Evolutionary conservation across 2,797 vertebrate species (phyloP).

Genomic region (Leptodactylus fallax): DNA sequence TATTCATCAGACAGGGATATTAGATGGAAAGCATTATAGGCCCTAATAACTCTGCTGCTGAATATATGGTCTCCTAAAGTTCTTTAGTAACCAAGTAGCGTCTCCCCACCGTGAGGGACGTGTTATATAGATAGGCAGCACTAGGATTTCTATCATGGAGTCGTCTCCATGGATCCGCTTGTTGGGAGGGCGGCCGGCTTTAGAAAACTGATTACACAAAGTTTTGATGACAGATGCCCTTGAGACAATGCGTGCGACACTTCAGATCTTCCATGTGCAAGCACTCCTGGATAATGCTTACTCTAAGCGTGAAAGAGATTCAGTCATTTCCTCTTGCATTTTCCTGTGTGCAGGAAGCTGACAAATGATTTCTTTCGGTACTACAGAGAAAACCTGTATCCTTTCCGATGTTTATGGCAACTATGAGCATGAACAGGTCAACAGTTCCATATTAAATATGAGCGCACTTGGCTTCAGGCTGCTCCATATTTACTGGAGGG

Average conservation of each 20-base stretch:
- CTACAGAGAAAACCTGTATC: constrained; percentile 59
- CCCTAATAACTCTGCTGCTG: too few species aligned
- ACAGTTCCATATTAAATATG: constrained; percentile 35
- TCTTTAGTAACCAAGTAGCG: too few species aligned
- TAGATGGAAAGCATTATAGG: too few species aligned
- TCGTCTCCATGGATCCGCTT: not conserved
- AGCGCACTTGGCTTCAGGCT: constrained; percentile 23
- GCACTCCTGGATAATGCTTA: constrained; percentile 45
- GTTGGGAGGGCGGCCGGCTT: not conserved
- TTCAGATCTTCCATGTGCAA: constrained; percentile 26
- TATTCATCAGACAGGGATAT: too few species aligned
- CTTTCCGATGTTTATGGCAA: constrained; percentile 57
- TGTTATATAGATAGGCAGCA: too few species aligned
- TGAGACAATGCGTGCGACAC: constrained; percentile 27
- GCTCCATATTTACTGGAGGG: not conserved
- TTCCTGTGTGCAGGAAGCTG: constrained; percentile 58
- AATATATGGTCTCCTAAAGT: too few species aligned
- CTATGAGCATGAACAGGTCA: constrained; percentile 41
- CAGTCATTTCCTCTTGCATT: constrained; percentile 51
- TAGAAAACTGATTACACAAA: not conserved
- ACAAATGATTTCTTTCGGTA: constrained; percentile 45
- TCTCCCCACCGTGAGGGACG: too few species aligned
- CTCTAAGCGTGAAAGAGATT: constrained; percentile 33
- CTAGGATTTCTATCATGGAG: not conserved
- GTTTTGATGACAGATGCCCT: constrained; percentile 28